Evolutionary conservation across 2,888 invertebrate species (phyloP).

Genomic region (Deroplatys truncata): DNA sequence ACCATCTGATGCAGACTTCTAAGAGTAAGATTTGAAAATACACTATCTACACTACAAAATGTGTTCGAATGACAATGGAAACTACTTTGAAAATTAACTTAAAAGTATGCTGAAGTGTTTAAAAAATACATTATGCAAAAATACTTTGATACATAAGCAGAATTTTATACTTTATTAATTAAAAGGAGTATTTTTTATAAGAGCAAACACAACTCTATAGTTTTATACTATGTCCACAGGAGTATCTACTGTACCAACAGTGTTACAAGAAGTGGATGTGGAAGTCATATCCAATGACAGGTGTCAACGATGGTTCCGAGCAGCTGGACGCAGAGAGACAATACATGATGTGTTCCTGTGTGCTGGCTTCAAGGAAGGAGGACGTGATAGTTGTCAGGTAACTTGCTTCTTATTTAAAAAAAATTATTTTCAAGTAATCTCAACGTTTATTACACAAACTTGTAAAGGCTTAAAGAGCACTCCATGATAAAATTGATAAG

Average conservation of each 20-base stretch:
- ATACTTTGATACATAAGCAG: no score
- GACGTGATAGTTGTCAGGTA: constrained; percentile 57
- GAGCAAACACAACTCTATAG: no score
- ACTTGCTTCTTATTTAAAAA: background rate
- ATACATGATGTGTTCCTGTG: constrained; percentile 91
- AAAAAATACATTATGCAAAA: no score
- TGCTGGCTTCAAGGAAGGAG: constrained; percentile 88
- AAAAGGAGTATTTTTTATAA: no score
- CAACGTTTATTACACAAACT: no score
- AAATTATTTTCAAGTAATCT: background rate
- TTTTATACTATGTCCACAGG: constrained; percentile 33
- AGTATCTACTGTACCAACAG: constrained; percentile 71
- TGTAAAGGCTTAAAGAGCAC: background rate
- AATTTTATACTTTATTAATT: no score
- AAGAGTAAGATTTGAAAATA: no score
- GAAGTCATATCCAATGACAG: constrained; percentile 80
- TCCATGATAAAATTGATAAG: background rate
- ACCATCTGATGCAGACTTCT: no score
- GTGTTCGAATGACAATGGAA: no score
- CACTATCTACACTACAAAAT: no score
- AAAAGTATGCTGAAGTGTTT: no score
- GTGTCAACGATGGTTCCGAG: constrained; percentile 89
- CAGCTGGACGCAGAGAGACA: constrained; percentile 84
- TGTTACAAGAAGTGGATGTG: constrained; percentile 57
- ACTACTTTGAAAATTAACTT: no score